These are phyloP conservation scores for Drosophila lacertosa DNA, from an alignment of 1,140 invertebrate species.

Conservation along the genomic window DNA sequence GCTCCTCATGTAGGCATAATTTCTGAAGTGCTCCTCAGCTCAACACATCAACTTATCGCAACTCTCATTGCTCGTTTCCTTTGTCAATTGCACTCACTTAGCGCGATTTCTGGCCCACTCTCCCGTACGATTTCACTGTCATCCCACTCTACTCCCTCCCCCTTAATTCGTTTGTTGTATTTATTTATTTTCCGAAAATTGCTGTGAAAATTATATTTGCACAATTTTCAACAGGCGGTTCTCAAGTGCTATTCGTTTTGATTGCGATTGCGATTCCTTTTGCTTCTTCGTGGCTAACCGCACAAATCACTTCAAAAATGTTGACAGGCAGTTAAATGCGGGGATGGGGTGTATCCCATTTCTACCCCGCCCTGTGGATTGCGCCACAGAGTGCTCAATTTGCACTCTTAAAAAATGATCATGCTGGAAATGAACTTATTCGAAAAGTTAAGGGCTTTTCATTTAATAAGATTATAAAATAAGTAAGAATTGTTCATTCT, in stretches of 20 bases:
- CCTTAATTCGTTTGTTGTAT: conserved; percentile 50
- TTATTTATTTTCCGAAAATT: conserved; percentile 70
- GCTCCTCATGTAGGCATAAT: conserved; percentile 70
- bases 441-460: conserved; percentile 61
- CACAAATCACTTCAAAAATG: conserved; percentile 72
- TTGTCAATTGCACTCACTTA: conserved; percentile 79
- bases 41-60: conserved; percentile 44
- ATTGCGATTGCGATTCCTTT: conserved; percentile 16
- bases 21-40: conserved; percentile 64
- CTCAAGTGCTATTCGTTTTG: conserved; percentile 54
- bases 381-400: conserved; percentile 39
- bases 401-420: conserved; percentile 31
- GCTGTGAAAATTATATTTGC: conserved; percentile 78
- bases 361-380: conserved; percentile 33
- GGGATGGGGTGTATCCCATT: too few relatives aligned
- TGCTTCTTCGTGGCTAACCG: conserved; percentile 54
- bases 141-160: neutral
- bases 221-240: conserved; percentile 49
- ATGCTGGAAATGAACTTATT: conserved; percentile 49
- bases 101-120: conserved; percentile 43
- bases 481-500: neutral
- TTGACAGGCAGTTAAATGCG: conserved; percentile 23
- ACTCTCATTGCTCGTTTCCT: conserved; percentile 71
- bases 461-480: conserved; percentile 16
- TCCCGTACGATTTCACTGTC: neutral